These are phyloP conservation scores for Hemibagrus guttatus DNA, from an alignment of 2,797 vertebrate genomes.

Conservation along the genomic window DNA sequence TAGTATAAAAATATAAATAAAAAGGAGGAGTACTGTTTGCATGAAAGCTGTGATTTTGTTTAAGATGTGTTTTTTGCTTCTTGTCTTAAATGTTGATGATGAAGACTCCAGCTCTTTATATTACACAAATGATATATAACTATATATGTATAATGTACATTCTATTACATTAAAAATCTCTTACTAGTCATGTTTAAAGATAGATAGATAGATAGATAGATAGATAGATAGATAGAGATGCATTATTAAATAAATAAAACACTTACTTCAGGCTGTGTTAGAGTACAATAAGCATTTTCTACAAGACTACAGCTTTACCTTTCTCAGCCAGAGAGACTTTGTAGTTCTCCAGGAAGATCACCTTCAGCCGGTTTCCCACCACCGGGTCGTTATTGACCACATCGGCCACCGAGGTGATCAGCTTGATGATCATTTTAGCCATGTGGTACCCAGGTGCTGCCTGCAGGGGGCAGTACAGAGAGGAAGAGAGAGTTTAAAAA, in stretches of 20 bases:
- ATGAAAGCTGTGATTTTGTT: not conserved
- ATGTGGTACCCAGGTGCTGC: conserved; percentile 88
- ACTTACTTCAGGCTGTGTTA: not conserved
- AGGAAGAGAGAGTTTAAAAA: not conserved
- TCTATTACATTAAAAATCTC: too few species aligned
- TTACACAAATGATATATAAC: too few species aligned
- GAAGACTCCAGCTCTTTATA: not conserved
- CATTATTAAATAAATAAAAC: not conserved
- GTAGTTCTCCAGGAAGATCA: conserved; percentile 88
- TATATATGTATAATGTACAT: too few species aligned
- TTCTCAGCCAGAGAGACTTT: conserved; percentile 85
- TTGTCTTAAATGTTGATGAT: not conserved
- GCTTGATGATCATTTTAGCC: conserved; percentile 89
- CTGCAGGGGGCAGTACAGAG: conserved; percentile 55
- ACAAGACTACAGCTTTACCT: conserved; percentile 64
- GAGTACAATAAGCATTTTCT: not conserved
- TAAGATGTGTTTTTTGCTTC: not conserved
- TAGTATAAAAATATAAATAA: too few species aligned
- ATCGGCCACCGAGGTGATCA: conserved; percentile 79
- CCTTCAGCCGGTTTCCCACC: conserved; percentile 81
- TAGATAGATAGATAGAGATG: too few species aligned
- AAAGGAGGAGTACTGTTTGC: too few species aligned
- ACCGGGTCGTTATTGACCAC: conserved; percentile 82
- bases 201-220: too few species aligned
- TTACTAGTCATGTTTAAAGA: too few species aligned